Evolutionary conservation across 2,888 invertebrate species (phyloP).

Genomic region (Timema cristinae): DNA sequence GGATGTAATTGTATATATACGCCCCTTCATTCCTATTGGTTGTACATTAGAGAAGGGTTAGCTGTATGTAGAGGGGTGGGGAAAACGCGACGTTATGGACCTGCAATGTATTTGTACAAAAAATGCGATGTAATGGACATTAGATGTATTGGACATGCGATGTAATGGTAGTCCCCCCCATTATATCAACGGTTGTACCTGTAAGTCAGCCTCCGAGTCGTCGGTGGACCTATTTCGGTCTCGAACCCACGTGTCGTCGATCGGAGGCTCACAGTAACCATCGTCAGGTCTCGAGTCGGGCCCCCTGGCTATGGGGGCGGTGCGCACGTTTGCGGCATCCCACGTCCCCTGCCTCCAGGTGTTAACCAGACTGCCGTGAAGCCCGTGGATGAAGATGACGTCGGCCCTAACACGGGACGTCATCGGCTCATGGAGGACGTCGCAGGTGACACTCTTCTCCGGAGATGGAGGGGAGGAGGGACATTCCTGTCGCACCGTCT

Average conservation of each 20-base stretch:
- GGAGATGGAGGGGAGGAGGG: constrained; percentile 27
- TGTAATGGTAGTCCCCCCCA: not conserved
- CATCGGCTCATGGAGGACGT: constrained; percentile 42
- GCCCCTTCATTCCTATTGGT: too few species aligned
- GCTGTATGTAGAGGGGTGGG: too few species aligned
- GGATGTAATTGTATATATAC: too few species aligned
- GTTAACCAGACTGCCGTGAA: constrained; percentile 70
- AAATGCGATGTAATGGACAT: too few species aligned
- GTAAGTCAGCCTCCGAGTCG: not conserved
- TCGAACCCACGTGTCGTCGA: not conserved
- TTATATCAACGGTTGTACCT: not conserved
- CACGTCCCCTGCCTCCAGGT: constrained; percentile 80
- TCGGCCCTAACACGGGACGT: constrained; percentile 49
- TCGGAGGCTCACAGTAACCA: not conserved
- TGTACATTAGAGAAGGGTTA: too few species aligned
- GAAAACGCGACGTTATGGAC: too few species aligned
- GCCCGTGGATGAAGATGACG: constrained; percentile 78
- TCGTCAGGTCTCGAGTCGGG: not conserved
- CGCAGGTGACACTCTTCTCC: constrained; percentile 44
- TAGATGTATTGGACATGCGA: too few species aligned
- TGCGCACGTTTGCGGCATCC: constrained; percentile 39
- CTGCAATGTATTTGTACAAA: too few species aligned
- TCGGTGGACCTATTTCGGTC: not conserved
- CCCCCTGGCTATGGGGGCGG: constrained; percentile 16
- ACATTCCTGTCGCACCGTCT: too few species aligned